Evolutionary conservation across 2,113 vertebrate genomes (phyloP).

Genomic region (Passer domesticus): DNA sequence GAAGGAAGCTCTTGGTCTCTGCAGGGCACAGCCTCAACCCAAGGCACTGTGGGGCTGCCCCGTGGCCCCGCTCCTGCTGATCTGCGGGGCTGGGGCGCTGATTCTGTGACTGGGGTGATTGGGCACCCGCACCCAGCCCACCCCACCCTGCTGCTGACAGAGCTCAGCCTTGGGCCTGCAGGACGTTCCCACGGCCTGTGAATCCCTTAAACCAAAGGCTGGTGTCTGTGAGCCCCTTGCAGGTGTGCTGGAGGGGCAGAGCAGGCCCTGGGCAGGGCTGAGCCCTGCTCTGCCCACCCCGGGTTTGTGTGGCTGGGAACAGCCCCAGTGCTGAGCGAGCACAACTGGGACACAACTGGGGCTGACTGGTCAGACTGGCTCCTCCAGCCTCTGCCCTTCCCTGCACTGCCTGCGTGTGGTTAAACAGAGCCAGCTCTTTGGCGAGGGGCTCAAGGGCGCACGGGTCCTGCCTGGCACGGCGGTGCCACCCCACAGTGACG

Average conservation of each 20-base stretch:
- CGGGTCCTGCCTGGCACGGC: not conserved
- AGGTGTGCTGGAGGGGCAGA: rapidly evolving
- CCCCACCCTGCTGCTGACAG: not conserved
- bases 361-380: not conserved
- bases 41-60: not conserved
- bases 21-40: not conserved
- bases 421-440: rapidly evolving
- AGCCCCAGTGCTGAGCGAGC: not conserved
- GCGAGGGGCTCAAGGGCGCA: not conserved
- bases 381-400: not conserved
- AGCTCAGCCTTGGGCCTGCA: not conserved
- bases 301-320: not conserved
- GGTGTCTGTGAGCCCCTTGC: not conserved
- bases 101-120: rapidly evolving
- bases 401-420: not conserved
- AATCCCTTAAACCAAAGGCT: not conserved
- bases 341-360: not conserved
- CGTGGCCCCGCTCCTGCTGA: rapidly evolving
- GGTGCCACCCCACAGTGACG: rapidly evolving
- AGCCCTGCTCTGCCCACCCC: rapidly evolving
- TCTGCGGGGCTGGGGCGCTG: rapidly evolving
- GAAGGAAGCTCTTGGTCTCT: not conserved
- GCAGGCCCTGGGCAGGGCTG: not conserved
- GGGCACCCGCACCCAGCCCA: rapidly evolving
- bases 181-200: rapidly evolving